These are phyloP conservation scores for Conistra vaccinii DNA, from an alignment of 2,888 invertebrate species.

Conservation along the genomic window DNA sequence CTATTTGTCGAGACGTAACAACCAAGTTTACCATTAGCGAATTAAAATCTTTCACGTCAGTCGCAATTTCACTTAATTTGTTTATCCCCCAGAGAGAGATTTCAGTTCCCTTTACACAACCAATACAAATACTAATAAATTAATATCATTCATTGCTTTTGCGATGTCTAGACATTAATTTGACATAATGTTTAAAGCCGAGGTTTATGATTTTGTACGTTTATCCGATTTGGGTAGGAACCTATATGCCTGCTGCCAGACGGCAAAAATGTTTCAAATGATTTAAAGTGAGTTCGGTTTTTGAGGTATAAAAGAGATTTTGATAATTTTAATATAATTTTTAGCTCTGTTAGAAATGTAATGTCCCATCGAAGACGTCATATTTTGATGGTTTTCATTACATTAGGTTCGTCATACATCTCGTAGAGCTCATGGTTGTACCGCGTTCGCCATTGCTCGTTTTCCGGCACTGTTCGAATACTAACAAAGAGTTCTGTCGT, in stretches of 20 bases:
- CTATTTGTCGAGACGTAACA: not conserved
- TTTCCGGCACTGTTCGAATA: too few species aligned
- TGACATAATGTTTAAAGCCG: slow-evolving; percentile 61
- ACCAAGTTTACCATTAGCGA: slow-evolving; percentile 29
- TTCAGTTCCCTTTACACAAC: slow-evolving; percentile 21
- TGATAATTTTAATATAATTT: not conserved
- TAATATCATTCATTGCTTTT: slow-evolving; percentile 52
- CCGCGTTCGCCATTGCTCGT: too few species aligned
- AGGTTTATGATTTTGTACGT: slow-evolving; percentile 19
- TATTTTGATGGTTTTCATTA: too few species aligned
- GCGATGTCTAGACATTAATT: slow-evolving; percentile 70
- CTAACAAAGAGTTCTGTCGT: too few species aligned
- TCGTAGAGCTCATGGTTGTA: too few species aligned
- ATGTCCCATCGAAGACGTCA: too few species aligned
- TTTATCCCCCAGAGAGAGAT: not conserved
- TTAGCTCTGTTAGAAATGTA: not conserved
- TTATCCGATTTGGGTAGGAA: slow-evolving; percentile 35
- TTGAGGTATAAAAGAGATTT: not conserved
- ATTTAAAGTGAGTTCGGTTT: slow-evolving; percentile 12
- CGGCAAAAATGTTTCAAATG: slow-evolving; percentile 10
- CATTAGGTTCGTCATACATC: too few species aligned
- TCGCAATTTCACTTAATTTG: slow-evolving; percentile 8
- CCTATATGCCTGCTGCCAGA: not conserved
- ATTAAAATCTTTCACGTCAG: slow-evolving; percentile 14
- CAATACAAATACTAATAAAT: slow-evolving; percentile 41